phyloP scores from a whole-genome alignment of 2,888 invertebrate species.

The Apamea crenata region DNA sequence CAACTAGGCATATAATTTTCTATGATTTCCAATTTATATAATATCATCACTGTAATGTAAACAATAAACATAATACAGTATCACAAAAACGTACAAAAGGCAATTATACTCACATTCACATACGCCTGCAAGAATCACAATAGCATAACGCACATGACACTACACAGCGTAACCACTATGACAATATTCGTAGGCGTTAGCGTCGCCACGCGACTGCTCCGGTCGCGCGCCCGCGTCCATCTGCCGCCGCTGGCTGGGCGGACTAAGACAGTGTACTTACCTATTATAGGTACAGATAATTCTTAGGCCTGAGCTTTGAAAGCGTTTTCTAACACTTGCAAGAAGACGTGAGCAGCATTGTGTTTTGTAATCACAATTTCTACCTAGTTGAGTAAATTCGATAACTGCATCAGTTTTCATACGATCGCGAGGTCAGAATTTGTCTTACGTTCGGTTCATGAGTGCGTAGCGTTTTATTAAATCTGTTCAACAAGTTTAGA shows the following conservation, averaged over 20 bases:
- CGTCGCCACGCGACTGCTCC: constrained; percentile 64
- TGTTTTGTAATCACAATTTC: constrained; percentile 5
- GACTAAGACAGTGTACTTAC: constrained; percentile 41
- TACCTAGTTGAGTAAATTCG: not conserved
- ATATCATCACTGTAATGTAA: not conserved
- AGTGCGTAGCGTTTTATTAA: not conserved
- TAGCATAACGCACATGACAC: constrained; percentile 68
- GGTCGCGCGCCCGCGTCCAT: constrained; percentile 67
- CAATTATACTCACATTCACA: constrained; percentile 58
- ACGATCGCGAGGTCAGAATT: not conserved
- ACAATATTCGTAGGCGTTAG: constrained; percentile 57
- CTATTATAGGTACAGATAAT: constrained; percentile 58
- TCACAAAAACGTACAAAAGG: not conserved
- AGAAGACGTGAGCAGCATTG: constrained; percentile 7
- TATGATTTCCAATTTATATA: not conserved
- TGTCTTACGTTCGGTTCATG: not conserved
- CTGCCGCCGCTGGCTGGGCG: constrained; percentile 56
- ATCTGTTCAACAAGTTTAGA: no score
- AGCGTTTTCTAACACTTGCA: constrained; percentile 18
- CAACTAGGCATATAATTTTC: constrained; percentile 18
- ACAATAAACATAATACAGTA: not conserved
- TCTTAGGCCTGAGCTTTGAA: constrained; percentile 40
- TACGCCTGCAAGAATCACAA: constrained; percentile 64
- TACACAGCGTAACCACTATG: constrained; percentile 67
- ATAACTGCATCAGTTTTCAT: not conserved